A percentile compares a stretch with the other conserved stretches of the same genome.
These are phyloP conservation scores for Botrylloides violaceus DNA, from an alignment of 23 tunicate genomes.

Conservation along the genomic window DNA sequence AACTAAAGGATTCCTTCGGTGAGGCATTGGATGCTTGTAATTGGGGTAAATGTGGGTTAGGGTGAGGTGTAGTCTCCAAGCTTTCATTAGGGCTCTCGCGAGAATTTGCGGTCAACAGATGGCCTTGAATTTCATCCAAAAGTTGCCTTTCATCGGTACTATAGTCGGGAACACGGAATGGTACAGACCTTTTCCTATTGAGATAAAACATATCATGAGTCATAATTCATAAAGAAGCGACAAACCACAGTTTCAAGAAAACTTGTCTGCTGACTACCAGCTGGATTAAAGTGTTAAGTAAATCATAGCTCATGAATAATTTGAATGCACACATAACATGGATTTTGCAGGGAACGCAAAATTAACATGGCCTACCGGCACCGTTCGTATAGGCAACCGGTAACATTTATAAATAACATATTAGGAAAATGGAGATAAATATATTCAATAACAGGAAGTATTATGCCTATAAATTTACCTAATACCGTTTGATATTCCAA, in stretches of 20 bases:
- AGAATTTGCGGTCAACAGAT: not conserved
- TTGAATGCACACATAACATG: too few species aligned
- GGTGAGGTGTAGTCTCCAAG: not conserved
- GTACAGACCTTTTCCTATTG: conserved; percentile 60
- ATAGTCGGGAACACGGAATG: conserved; percentile 40
- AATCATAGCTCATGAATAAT: too few species aligned
- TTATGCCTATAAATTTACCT: conserved; percentile 19
- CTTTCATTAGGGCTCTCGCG: not conserved
- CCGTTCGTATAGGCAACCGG: too few species aligned
- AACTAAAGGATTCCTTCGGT: conserved; percentile 15
- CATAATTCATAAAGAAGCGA: too few species aligned
- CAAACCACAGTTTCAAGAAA: too few species aligned
- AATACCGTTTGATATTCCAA: conserved; percentile 24
- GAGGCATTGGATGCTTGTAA: conserved; percentile 6
- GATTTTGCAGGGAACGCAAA: too few species aligned
- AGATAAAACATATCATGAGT: too few species aligned
- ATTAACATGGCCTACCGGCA: too few species aligned
- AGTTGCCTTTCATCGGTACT: conserved; percentile 21
- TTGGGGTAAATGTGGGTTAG: not conserved
- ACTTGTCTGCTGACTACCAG: too few species aligned
- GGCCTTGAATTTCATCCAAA: conserved; percentile 36
- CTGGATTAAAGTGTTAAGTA: too few species aligned
- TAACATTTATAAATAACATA: too few species aligned
- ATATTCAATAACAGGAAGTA: not conserved
- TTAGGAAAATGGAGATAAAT: too few species aligned